Conservation (phyloP, 2,797 vertebrate species). For the Brachyrhaphis roseni region DNA sequence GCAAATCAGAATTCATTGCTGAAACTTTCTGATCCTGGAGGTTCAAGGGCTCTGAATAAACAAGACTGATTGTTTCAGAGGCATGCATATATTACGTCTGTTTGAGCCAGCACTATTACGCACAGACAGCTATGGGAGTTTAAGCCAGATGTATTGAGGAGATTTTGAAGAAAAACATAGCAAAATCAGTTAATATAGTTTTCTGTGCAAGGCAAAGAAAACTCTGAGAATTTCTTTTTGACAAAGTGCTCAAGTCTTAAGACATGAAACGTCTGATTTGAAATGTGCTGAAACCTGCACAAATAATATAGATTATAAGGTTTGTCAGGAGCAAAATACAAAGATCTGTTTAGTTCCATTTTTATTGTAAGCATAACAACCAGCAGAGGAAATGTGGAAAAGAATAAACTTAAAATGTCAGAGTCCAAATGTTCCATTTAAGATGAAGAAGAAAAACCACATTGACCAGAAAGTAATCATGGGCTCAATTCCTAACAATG, state of each 20-base stretch:
- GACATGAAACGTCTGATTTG: constrained; percentile 29
- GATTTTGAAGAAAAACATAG: constrained; percentile 41
- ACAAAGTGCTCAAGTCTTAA: constrained; percentile 20
- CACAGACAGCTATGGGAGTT: constrained; percentile 58
- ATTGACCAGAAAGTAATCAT: constrained; percentile 19
- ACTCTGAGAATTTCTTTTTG: constrained; percentile 22
- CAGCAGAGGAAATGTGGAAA: background rate
- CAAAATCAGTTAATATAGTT: constrained; percentile 48
- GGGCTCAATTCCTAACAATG: constrained; percentile 20
- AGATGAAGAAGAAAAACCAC: background rate
- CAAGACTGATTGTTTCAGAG: constrained; percentile 78
- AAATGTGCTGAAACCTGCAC: constrained; percentile 37
- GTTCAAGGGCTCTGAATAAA: constrained; percentile 79
- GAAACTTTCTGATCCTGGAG: constrained; percentile 75
- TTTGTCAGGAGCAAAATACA: constrained; percentile 34
- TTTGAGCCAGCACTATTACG: constrained; percentile 66
- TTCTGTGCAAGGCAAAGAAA: constrained; percentile 26
- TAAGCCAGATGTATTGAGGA: constrained; percentile 46
- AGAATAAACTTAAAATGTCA: background rate
- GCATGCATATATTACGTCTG: constrained; percentile 73
- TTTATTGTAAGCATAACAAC: background rate
- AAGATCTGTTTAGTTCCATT: constrained; percentile 28
- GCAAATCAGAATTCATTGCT: constrained; percentile 76
- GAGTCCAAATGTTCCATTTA: background rate
- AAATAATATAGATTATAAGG: constrained; percentile 31